Conservation (phyloP, 37 sponge, comb jelly and placozoan species). For the Theonella swinhoei region DNA sequence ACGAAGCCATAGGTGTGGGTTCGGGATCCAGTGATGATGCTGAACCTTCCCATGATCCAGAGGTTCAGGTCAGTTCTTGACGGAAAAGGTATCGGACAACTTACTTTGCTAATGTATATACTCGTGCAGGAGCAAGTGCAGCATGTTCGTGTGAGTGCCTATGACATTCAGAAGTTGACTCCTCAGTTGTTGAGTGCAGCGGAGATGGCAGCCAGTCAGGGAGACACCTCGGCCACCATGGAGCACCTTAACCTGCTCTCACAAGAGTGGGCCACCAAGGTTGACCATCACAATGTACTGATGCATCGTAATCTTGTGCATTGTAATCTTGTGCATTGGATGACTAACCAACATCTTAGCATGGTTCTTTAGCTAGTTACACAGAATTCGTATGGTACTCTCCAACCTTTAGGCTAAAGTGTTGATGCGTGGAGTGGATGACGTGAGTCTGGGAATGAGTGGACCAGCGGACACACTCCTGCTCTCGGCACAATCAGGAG, state of each 20-base stretch:
- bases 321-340: too few relatives aligned
- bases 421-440: constrained; percentile 66
- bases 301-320: too few relatives aligned
- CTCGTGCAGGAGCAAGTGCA: constrained; percentile 26
- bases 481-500: constrained; percentile 57
- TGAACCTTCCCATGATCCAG: constrained; percentile 11
- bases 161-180: constrained; percentile 60
- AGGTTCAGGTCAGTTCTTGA: constrained; percentile 50
- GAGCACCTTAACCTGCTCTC: constrained; percentile 63
- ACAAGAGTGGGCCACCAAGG: constrained; percentile 90
- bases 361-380: too few relatives aligned
- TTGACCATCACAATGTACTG: too few relatives aligned
- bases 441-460: constrained; percentile 50
- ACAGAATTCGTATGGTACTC: too few relatives aligned
- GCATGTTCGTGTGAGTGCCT: constrained; percentile 38
- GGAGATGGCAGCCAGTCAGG: constrained; percentile 5
- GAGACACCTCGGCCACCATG: not conserved
- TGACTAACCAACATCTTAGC: too few relatives aligned
- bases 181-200: constrained; percentile 69
- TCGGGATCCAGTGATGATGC: not conserved
- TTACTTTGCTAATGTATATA: too few relatives aligned
- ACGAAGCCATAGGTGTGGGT: constrained; percentile 59
- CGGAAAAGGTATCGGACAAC: too few relatives aligned
- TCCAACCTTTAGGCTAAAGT: constrained; percentile 61
- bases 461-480: constrained; percentile 67